phyloP scores from a whole-genome alignment of 2,797 vertebrate species.

The Tinamus major region DNA sequence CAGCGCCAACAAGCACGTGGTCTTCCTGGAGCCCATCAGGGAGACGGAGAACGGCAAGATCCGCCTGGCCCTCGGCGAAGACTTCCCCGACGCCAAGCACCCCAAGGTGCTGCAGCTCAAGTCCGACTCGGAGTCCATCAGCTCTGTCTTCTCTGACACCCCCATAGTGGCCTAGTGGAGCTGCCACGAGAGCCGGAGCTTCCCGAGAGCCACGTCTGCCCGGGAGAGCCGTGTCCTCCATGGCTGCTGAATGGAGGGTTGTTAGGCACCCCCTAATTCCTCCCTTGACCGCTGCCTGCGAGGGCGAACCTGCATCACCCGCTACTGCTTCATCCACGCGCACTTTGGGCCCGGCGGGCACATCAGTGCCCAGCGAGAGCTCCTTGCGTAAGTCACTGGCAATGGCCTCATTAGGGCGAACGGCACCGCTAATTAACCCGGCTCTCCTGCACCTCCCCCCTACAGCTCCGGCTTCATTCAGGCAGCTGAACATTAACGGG shows the following conservation, averaged over 20 bases:
- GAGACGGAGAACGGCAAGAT: conserved; percentile 88
- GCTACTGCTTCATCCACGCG: neutral
- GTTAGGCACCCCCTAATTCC: neutral
- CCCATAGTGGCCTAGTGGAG: conserved; percentile 83
- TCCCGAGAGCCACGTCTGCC: rapidly evolving
- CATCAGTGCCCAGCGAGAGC: neutral
- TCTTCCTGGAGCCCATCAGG: conserved; percentile 93
- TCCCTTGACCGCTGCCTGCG: rapidly evolving
- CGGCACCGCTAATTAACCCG: neutral
- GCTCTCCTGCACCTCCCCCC: neutral
- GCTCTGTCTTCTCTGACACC: conserved; percentile 87
- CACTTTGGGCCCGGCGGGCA: neutral
- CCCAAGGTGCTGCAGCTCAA: conserved; percentile 79
- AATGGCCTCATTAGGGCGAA: neutral
- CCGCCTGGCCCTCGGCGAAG: conserved; percentile 76
- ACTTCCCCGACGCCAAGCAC: conserved; percentile 68
- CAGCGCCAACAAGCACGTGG: conserved; percentile 93
- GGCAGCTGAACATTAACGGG: neutral
- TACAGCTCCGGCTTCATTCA: neutral
- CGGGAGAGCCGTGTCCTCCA: neutral
- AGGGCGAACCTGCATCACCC: neutral
- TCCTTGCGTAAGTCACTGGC: neutral
- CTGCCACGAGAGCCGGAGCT: neutral
- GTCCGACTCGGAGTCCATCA: conserved; percentile 84
- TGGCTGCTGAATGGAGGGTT: neutral